Conservation (phyloP, 2,888 invertebrate genomes). For the Drosophila cognata region DNA sequence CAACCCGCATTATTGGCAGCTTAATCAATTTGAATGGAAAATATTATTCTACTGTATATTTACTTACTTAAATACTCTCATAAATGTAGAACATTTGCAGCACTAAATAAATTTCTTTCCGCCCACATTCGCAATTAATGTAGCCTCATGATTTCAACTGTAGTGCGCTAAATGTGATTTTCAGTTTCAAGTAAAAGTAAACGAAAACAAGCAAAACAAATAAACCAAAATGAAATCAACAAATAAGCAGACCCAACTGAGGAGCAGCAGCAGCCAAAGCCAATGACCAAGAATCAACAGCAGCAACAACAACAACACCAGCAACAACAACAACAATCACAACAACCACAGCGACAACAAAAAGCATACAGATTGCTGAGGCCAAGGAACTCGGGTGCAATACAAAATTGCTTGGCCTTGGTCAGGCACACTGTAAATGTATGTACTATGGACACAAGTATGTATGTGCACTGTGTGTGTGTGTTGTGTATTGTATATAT, state of each 20-base stretch:
- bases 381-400: slow-evolving; percentile 77
- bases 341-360: slow-evolving; percentile 29
- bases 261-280: slow-evolving; percentile 59
- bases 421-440: slow-evolving; percentile 66
- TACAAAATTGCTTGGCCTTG: slow-evolving; percentile 79
- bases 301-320: slow-evolving; percentile 40
- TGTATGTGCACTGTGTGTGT: slow-evolving; percentile 3
- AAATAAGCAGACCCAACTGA: slow-evolving; percentile 63
- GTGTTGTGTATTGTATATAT: slow-evolving; percentile 37
- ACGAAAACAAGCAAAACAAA: slow-evolving; percentile 69
- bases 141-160: slow-evolving; percentile 37
- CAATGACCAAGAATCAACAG: slow-evolving; percentile 77
- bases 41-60: not conserved
- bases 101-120: slow-evolving; percentile 36
- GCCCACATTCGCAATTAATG: slow-evolving; percentile 39
- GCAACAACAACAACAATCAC: slow-evolving; percentile 21
- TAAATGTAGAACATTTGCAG: slow-evolving; percentile 16
- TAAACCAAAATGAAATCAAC: slow-evolving; percentile 77
- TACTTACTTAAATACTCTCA: not conserved
- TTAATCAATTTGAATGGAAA: not conserved
- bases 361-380: slow-evolving; percentile 66
- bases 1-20: not conserved
- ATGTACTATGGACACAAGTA: slow-evolving; percentile 16
- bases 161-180: slow-evolving; percentile 44
- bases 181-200: slow-evolving; percentile 68